Conservation (phyloP, 2,113 vertebrate species). For the Cottus gobio region DNA sequence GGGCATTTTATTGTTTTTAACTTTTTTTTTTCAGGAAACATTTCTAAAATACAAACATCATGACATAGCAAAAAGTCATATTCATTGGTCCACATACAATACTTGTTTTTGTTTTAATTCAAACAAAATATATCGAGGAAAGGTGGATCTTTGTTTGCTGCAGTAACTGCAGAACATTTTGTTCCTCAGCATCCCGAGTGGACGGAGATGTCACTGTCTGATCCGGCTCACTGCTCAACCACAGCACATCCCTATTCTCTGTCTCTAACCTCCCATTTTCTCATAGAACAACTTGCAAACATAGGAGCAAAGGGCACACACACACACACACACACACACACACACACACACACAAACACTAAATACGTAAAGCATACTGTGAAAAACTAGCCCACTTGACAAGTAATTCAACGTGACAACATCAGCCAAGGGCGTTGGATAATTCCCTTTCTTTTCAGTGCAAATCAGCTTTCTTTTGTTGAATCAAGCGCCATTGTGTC, state of each 20-base stretch:
- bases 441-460: constrained; percentile 5
- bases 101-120: not conserved
- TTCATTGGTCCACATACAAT: not conserved
- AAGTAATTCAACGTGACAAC: constrained; percentile 32
- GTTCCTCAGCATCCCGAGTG: constrained; percentile 49
- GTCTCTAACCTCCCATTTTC: constrained; percentile 18
- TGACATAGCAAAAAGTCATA: no score
- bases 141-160: constrained; percentile 31
- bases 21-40: not conserved
- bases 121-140: not conserved
- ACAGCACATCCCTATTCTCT: constrained; percentile 18
- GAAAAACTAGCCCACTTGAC: constrained; percentile 14
- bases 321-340: not conserved
- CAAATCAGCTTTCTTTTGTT: constrained; percentile 30
- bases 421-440: constrained; percentile 9
- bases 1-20: not conserved
- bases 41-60: no score
- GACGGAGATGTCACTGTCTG: constrained; percentile 59
- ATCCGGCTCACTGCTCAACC: constrained; percentile 65
- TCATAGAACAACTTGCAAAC: constrained; percentile 26
- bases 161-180: constrained; percentile 53
- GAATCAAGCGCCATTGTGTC: constrained; percentile 18
- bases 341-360: not conserved
- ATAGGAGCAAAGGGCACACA: constrained; percentile 22
- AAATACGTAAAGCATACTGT: not conserved